Base-by-base conservation (phyloP, 2,113 vertebrate species). In the Pelecanoides urinatrix region DNA sequence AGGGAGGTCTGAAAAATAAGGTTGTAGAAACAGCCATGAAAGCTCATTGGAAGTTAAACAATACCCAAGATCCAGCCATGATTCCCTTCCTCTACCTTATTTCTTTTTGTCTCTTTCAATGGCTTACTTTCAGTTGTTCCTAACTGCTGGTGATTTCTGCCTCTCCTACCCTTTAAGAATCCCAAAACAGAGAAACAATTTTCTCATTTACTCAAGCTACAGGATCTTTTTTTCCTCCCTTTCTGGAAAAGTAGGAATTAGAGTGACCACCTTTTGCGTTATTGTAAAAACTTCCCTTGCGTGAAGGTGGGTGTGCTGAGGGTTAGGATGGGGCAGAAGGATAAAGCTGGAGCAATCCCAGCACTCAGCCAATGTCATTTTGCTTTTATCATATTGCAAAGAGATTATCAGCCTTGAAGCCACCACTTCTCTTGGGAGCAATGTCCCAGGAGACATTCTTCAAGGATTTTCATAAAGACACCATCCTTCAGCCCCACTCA, bases 1-100 rank as follows among this genome's bases (percentile, higher is more conserved):
- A 50, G 80, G 47, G 18, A 70, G 25, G 86, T 59, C 92, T 88
- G 95, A 88, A 94, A 97, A 97, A 96, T 61, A 89, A 87, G 58
- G 73, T 40, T 82, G 90, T 56, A 83, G 86, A 88, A 94, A 85
- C 55, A 95, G 61, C 66, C 76, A 32, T 71, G 75, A 75, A 91
- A 72, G 29, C 52, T 91, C 55, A 8, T 83, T 86, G 89, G 81
- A 89, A 81, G 75, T 83, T 88, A 77, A 93, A 96, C 78, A 95
- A 90, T 86, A 80, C 26, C 42, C 76, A 86, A 92, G 76, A 91
- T 63, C 34, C 81, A 97, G 79, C 74, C 94, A 81, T 63, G 81
- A 75, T 53, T 76, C 61, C 49, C 16, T 85, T 96, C 66, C 47
- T 78, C 89, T 92, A 56, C 11, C 34, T 45, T 75, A n/a, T 70